Evolutionary conservation across 2,888 invertebrate genomes (phyloP).

Genomic region (Coremacera marginata): DNA sequence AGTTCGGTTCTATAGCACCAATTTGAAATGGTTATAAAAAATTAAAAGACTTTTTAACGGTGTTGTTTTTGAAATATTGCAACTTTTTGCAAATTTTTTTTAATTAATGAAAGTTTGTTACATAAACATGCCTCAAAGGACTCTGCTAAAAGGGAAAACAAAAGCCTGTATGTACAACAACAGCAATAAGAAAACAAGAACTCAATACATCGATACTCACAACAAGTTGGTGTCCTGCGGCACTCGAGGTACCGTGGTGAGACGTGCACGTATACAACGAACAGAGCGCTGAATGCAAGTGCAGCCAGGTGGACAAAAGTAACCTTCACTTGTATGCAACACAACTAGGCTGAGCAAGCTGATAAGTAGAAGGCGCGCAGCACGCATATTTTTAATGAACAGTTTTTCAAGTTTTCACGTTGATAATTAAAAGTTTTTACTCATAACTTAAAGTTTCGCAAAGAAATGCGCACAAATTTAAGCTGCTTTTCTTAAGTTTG

Average conservation of each 20-base stretch:
- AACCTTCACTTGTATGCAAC: constrained; percentile 39
- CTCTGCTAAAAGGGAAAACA: too few relatives aligned
- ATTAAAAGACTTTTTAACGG: too few relatives aligned
- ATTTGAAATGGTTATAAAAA: too few relatives aligned
- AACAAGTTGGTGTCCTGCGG: constrained; percentile 63
- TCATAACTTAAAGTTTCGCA: constrained; percentile 11
- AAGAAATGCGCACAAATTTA: background rate
- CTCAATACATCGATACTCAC: constrained; percentile 58
- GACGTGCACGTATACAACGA: constrained; percentile 63
- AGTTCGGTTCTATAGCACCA: too few relatives aligned
- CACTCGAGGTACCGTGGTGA: constrained; percentile 61
- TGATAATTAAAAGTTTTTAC: constrained; percentile 26
- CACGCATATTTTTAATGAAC: background rate
- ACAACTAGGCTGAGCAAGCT: constrained; percentile 39
- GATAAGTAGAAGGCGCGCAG: constrained; percentile 33
- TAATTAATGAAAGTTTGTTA: too few relatives aligned
- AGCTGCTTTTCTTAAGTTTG: background rate
- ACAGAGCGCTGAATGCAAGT: constrained; percentile 62
- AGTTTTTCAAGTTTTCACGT: background rate
- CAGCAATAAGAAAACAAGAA: background rate
- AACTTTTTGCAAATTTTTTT: too few relatives aligned
- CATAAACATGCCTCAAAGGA: too few relatives aligned
- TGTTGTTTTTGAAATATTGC: too few relatives aligned
- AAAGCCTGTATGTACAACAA: background rate
- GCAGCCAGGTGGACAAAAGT: constrained; percentile 62